Conservation (phyloP, 2,113 vertebrate genomes). For the Alethe castanea region DNA sequence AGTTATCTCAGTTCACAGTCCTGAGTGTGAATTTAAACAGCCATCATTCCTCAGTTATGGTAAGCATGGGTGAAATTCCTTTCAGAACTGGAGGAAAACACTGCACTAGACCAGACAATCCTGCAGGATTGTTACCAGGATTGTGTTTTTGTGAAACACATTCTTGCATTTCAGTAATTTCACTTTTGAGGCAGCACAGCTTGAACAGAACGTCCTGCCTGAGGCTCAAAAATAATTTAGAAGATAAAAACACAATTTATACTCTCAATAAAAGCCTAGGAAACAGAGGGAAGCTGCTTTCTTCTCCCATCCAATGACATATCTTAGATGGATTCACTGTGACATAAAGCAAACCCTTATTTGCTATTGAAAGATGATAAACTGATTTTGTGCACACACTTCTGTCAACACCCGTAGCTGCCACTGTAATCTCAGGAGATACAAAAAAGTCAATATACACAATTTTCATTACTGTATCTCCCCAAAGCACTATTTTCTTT, state of each 20-base stretch:
- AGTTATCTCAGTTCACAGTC: not conserved
- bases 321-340: not conserved
- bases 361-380: not conserved
- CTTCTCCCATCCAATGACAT: not conserved
- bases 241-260: not conserved
- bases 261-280: not conserved
- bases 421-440: not conserved
- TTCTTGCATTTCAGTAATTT: not conserved
- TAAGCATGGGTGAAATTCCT: not conserved
- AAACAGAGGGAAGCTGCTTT: not conserved
- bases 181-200: not conserved
- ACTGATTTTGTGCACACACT: rapidly evolving
- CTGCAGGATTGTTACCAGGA: not conserved
- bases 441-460: not conserved
- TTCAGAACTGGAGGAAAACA: not conserved
- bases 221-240: not conserved
- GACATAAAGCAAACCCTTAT: not conserved
- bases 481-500: not conserved
- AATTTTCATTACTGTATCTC: not conserved
- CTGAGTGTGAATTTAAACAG: not conserved
- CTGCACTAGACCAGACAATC: not conserved
- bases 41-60: not conserved
- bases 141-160: not conserved
- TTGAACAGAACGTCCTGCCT: not conserved
- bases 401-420: not conserved